These are phyloP conservation scores for Drosophila subsilvestris DNA, from an alignment of 2,888 invertebrate species.

Conservation along the genomic window DNA sequence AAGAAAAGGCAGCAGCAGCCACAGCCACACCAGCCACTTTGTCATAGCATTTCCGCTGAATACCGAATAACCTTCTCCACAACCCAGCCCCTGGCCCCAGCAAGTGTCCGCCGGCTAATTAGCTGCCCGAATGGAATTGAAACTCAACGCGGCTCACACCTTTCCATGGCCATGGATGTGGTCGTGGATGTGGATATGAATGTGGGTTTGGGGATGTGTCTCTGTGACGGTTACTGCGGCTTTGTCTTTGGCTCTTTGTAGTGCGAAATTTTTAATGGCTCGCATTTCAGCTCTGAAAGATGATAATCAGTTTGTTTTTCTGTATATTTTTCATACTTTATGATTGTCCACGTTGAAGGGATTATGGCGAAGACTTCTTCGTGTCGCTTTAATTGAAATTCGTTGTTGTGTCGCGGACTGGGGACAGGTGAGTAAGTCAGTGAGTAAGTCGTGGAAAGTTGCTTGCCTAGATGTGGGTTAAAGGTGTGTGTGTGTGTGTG, in stretches of 20 bases:
- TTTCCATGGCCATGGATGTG: constrained; percentile 48
- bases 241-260: constrained; percentile 58
- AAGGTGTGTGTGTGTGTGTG: constrained; percentile 45
- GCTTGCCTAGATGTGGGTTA: constrained; percentile 21
- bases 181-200: constrained; percentile 14
- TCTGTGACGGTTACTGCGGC: constrained; percentile 14
- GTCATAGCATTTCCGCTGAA: constrained; percentile 81
- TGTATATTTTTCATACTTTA: constrained; percentile 50
- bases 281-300: constrained; percentile 50
- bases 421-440: constrained; percentile 33
- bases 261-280: constrained; percentile 79
- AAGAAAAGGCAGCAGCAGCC: constrained; percentile 13
- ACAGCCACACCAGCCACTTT: constrained; percentile 62
- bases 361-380: constrained; percentile 37
- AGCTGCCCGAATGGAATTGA: constrained; percentile 83
- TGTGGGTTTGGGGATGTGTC: constrained; percentile 44
- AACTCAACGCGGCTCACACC: constrained; percentile 79
- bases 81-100: neutral
- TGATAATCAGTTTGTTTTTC: constrained; percentile 65
- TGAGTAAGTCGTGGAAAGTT: constrained; percentile 50
- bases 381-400: constrained; percentile 66
- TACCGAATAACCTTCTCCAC: constrained; percentile 49
- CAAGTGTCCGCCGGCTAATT: constrained; percentile 80
- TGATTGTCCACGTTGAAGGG: constrained; percentile 64
- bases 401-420: constrained; percentile 27